Conservation (phyloP, 2,888 invertebrate genomes). For the Pycnomerus fuliginosus region DNA sequence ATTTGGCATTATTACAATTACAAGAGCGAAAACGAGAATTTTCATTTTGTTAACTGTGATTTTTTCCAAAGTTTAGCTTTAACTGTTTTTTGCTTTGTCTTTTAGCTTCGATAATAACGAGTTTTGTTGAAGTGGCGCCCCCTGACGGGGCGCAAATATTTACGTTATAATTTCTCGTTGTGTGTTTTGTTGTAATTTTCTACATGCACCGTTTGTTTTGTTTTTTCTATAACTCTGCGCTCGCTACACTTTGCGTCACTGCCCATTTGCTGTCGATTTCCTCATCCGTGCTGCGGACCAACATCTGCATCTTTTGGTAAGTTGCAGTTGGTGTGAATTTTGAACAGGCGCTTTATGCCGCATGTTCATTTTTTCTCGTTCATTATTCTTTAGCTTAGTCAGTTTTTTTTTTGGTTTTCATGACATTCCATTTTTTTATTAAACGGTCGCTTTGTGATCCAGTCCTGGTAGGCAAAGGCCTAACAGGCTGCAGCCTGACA, state of each 20-base stretch:
- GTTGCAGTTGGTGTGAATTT: constrained; percentile 36
- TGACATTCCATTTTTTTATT: too few relatives aligned
- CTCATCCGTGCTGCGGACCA: constrained; percentile 38
- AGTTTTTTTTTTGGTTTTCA: too few relatives aligned
- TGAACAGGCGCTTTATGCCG: background rate
- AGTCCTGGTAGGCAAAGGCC: too few relatives aligned
- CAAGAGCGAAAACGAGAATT: constrained; percentile 24
- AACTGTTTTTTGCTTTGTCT: constrained; percentile 12
- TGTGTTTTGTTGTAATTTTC: constrained; percentile 47
- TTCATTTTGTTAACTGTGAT: background rate
- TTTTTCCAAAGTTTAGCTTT: background rate
- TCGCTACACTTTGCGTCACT: constrained; percentile 54
- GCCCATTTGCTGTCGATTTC: constrained; percentile 48
- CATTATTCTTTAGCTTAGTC: too few relatives aligned
- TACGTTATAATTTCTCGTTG: too few relatives aligned
- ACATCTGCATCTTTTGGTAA: constrained; percentile 48
- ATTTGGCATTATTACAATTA: constrained; percentile 39
- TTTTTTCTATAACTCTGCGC: constrained; percentile 55
- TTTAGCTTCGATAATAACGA: constrained; percentile 19
- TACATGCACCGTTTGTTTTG: constrained; percentile 55
- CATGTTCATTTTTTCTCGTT: too few relatives aligned
- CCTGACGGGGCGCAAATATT: too few relatives aligned
- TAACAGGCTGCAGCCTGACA: too few relatives aligned
- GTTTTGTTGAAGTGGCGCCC: too few relatives aligned
- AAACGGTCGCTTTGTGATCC: too few relatives aligned